phyloP scores from a whole-genome alignment of 2,797 vertebrate species.

The Crocidura indochinensis region DNA sequence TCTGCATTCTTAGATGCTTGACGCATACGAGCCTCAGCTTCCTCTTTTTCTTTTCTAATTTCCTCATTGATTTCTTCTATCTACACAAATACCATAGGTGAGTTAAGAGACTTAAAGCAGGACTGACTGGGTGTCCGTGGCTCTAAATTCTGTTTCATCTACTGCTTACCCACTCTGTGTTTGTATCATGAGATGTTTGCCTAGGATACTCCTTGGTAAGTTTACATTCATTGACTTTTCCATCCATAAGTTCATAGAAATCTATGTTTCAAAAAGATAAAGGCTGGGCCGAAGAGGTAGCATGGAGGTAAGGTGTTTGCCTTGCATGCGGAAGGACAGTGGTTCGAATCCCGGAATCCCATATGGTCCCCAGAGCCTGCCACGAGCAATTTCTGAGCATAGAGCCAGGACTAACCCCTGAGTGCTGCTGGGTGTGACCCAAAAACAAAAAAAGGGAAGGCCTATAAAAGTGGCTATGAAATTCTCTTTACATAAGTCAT shows the following conservation, averaged over 20 bases:
- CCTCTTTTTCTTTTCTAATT: slow-evolving; percentile 95
- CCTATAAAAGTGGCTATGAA: too few species aligned
- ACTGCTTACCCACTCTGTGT: neutral
- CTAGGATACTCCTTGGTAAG: neutral
- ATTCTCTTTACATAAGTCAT: too few species aligned
- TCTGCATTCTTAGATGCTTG: slow-evolving; percentile 94
- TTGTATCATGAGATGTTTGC: neutral
- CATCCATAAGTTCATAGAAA: slow-evolving; percentile 12
- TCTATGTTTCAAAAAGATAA: neutral
- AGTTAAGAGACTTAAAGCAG: slow-evolving; percentile 59
- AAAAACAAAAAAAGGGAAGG: too few species aligned
- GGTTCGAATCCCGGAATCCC: too few species aligned
- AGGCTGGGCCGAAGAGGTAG: too few species aligned
- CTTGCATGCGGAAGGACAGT: too few species aligned
- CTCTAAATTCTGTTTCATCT: neutral
- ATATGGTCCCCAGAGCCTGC: too few species aligned
- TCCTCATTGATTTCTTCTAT: slow-evolving; percentile 96
- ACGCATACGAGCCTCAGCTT: slow-evolving; percentile 95
- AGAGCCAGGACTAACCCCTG: too few species aligned
- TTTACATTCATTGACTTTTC: neutral
- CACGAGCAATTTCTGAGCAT: too few species aligned
- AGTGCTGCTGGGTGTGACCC: too few species aligned
- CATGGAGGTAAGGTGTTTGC: too few species aligned
- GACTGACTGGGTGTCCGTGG: neutral
- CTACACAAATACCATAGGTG: slow-evolving; percentile 88